A percentile compares a stretch with the other conserved stretches of the same genome.
phyloP scores from a whole-genome alignment of 2,888 invertebrate species.

The Scelioninae gen. 2 region DNA sequence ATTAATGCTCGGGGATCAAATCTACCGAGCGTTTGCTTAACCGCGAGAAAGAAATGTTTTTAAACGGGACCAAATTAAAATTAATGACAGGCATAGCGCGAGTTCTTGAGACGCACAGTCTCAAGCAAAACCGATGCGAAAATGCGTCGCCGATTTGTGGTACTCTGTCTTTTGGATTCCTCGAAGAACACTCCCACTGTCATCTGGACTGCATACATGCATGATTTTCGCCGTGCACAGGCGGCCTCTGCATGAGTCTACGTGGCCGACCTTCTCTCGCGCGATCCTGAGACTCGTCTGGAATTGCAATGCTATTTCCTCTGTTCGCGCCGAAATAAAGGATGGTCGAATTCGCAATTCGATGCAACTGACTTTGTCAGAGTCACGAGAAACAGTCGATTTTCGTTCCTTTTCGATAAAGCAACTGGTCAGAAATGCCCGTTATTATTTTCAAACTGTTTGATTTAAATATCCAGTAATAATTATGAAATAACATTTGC shows the following conservation, averaged over 20 bases:
- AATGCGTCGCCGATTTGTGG: slow-evolving; percentile 41
- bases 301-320: slow-evolving; percentile 67
- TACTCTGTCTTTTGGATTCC: slow-evolving; percentile 65
- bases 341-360: slow-evolving; percentile 37
- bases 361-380: slow-evolving; percentile 33
- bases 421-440: too few species aligned
- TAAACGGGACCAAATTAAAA: slow-evolving; percentile 9
- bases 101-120: slow-evolving; percentile 19
- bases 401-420: neutral
- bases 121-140: slow-evolving; percentile 24
- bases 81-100: slow-evolving; percentile 22
- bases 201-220: slow-evolving; percentile 62
- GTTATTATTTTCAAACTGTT: neutral
- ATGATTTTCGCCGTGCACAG: slow-evolving; percentile 60
- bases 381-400: slow-evolving; percentile 12
- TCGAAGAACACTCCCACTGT: slow-evolving; percentile 64
- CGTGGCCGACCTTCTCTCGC: slow-evolving; percentile 63
- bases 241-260: slow-evolving; percentile 61
- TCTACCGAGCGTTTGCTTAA: neutral
- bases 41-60: neutral
- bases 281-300: slow-evolving; percentile 67
- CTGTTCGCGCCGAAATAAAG: slow-evolving; percentile 51
- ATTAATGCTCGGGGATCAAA: slow-evolving; percentile 47
- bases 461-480: too few species aligned
- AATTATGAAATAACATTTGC: too few species aligned